Base-by-base conservation (phyloP, 2,113 vertebrate species). In the Regulus satrapa region DNA sequence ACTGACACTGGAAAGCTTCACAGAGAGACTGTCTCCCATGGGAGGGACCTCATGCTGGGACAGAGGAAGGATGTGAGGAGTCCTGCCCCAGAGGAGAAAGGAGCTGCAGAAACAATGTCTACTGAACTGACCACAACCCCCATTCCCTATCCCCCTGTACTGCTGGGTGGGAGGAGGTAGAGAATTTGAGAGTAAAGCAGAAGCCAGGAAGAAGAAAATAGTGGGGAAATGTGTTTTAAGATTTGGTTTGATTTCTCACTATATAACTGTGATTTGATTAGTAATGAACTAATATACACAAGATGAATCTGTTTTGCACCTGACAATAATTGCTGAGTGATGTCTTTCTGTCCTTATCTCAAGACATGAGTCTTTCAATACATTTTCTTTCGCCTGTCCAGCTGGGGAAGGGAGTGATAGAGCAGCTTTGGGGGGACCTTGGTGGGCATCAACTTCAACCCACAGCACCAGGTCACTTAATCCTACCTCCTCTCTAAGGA, bases 61-160 rank as follows among this genome's bases (percentile, higher is more conserved):
- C 78, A 55, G 12, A 32, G 21, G 40, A 54, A 34, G 24, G 17
- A 28, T 12, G 32, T 55, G 73, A 68, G 20, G 41, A 79, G 8
- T 40, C 32, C 52, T 48, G 0, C 8, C 8, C 11, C 1, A 1
- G 21, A 40, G 21, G 25, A 80, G n/a, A 18, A 80, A 51, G 49
- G 6, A 58, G 18, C 7, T 15, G 11, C 31, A 69, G 48, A 62
- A 19, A 41, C 15, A 14, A 12, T 0, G 0, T 25, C 34, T 18
- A 14, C 8, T 4, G 32, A 34, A 40, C 41, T 68, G 58, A 36
- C 26, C 5, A 8, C 45, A 52, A 2, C 12, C 23, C 28, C 40
- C 23, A 48, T 61, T 61, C 31, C 6, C 32, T 4, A 13, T 15
- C 17, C 19, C 2, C 12, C 34, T 68, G 29, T 14, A 8, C 36